A percentile compares a stretch with the other conserved stretches of the same genome.
phyloP scores from a whole-genome alignment of 2,797 vertebrate genomes.

The Pantherophis vulpinus region DNA sequence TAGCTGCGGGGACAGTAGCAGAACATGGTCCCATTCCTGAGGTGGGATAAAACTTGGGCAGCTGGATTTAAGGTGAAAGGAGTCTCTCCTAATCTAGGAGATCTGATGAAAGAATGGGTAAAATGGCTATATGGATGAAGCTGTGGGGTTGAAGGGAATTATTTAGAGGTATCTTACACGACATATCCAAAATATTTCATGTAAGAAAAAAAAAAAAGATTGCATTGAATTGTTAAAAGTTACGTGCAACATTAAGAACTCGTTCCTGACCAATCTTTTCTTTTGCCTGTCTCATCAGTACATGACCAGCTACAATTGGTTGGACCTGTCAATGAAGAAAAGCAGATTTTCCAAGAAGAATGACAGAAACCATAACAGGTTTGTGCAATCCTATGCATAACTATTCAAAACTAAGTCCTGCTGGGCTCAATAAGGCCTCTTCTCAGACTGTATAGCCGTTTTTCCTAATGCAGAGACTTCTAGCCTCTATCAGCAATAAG shows the following conservation, averaged over 20 bases:
- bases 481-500: not conserved
- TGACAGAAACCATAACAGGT: not conserved
- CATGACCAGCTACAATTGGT: not conserved
- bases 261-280: not conserved
- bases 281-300: not conserved
- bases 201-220: not conserved
- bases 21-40: not conserved
- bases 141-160: not conserved
- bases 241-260: not conserved
- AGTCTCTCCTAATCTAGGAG: not conserved
- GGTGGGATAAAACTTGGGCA: not conserved
- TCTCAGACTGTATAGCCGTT: not conserved
- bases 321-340: not conserved
- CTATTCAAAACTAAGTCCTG: not conserved
- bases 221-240: not conserved
- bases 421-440: too few species aligned
- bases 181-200: not conserved
- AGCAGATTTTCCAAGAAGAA: not conserved
- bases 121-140: not conserved
- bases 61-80: not conserved
- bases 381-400: not conserved
- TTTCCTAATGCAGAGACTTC: not conserved
- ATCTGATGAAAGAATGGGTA: not conserved
- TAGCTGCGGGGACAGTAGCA: not conserved
- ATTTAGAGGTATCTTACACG: not conserved